Percentiles rank a stretch among this genome's conserved stretches.
Conservation (phyloP, 2,797 vertebrate species). For the Bufotes viridis region DNA sequence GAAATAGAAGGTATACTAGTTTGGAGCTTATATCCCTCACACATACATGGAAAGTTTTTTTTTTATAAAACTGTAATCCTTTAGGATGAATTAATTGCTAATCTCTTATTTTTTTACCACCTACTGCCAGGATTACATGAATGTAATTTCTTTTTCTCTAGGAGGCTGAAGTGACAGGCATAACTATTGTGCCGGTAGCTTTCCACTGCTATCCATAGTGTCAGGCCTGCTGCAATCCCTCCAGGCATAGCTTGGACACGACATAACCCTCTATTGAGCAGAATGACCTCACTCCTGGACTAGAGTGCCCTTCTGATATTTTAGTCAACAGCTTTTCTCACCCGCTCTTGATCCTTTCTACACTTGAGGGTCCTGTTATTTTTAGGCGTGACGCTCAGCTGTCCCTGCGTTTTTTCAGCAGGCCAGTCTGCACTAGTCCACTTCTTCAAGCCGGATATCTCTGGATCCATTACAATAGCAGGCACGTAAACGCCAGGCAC, state of each 20-base stretch:
- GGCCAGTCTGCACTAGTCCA: conserved; percentile 41
- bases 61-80: conserved; percentile 25
- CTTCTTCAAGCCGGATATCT: conserved; percentile 52
- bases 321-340: conserved; percentile 44
- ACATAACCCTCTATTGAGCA: conserved; percentile 4
- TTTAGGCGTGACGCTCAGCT: conserved; percentile 49
- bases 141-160: conserved; percentile 38
- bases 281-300: conserved; percentile 46
- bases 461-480: conserved; percentile 45
- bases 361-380: conserved; percentile 56
- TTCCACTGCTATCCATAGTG: conserved; percentile 22
- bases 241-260: conserved; percentile 5
- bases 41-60: conserved; percentile 2
- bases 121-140: conserved; percentile 48
- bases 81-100: conserved; percentile 27
- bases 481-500: conserved; percentile 19
- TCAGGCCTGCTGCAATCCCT: neutral
- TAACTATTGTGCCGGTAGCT: conserved; percentile 28
- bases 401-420: conserved; percentile 46
- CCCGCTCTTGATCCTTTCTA: conserved; percentile 11
- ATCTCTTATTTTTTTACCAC: conserved; percentile 51
- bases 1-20: neutral
- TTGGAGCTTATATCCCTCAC: neutral
- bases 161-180: conserved; percentile 13
- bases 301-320: conserved; percentile 52